Conservation (phyloP, 2,113 vertebrate genomes). For the Corythoichthys intestinalis region DNA sequence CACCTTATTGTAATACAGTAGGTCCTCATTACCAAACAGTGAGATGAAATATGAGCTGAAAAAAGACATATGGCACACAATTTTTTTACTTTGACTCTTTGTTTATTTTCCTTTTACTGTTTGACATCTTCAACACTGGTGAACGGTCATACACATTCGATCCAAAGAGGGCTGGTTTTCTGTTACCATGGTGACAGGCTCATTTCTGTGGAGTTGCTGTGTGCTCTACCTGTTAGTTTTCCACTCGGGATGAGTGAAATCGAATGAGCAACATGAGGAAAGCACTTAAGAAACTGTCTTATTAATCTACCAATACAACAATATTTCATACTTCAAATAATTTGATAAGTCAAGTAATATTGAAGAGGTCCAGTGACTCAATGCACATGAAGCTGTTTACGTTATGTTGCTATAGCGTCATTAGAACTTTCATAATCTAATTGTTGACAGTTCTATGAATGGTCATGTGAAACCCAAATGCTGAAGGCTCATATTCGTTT, state of each 20-base stretch:
- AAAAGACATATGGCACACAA: background rate
- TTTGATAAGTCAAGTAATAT: background rate
- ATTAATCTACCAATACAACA: background rate
- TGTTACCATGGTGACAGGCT: slow-evolving; percentile 62
- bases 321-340: background rate
- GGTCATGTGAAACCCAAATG: too few relatives aligned
- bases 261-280: slow-evolving; percentile 3
- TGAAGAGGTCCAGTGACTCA: background rate
- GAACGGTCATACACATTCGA: slow-evolving; percentile 19
- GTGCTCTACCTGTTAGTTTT: slow-evolving; percentile 34
- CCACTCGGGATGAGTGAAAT: slow-evolving; percentile 13
- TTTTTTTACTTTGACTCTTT: slow-evolving; percentile 9
- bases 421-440: too few relatives aligned
- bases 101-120: background rate
- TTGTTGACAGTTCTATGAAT: too few relatives aligned
- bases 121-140: background rate
- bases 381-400: background rate
- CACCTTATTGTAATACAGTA: background rate
- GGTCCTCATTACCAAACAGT: background rate
- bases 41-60: background rate
- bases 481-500: too few relatives aligned
- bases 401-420: too few relatives aligned
- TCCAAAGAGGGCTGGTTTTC: slow-evolving; percentile 28
- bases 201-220: slow-evolving; percentile 29
- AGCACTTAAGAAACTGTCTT: slow-evolving; percentile 11